Percentiles rank a stretch among this genome's conserved stretches.
Evolutionary conservation across 53 echinoderm and acorn worm genomes (phyloP).

Genomic region (Luidia sarsii): DNA sequence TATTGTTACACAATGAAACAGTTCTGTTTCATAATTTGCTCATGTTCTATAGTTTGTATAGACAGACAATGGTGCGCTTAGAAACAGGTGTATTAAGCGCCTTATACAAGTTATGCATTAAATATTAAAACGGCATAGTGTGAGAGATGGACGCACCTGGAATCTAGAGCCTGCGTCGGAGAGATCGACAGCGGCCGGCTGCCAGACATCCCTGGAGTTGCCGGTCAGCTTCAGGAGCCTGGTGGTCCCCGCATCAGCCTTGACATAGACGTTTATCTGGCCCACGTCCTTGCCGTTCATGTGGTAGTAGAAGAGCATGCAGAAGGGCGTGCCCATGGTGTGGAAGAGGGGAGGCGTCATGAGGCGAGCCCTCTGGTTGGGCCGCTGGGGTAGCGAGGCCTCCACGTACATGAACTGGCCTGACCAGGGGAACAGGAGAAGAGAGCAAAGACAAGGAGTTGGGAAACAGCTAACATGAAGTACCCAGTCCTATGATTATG

Average conservation of each 20-base stretch:
- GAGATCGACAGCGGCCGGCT: constrained; percentile 52
- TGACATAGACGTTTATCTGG: constrained; percentile 43
- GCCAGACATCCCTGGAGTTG: constrained; percentile 57
- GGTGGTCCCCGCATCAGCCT: not conserved
- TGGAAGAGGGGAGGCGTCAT: constrained; percentile 56
- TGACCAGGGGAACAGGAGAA: too few relatives aligned
- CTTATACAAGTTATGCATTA: too few relatives aligned
- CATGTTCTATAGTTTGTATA: too few relatives aligned
- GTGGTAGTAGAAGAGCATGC: constrained; percentile 86
- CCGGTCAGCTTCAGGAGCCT: constrained; percentile 62
- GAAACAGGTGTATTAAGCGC: too few relatives aligned
- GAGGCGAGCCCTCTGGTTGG: constrained; percentile 61
- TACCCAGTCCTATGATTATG: not conserved
- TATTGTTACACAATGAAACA: too few relatives aligned
- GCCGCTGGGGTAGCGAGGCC: constrained; percentile 79
- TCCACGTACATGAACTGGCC: constrained; percentile 88
- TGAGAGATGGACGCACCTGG: constrained; percentile 56
- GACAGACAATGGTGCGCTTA: too few relatives aligned
- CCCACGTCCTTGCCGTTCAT: constrained; percentile 82
- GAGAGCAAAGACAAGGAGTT: not conserved
- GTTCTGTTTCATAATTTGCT: too few relatives aligned
- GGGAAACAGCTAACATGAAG: not conserved
- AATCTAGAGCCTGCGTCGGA: constrained; percentile 25
- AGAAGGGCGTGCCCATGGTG: constrained; percentile 43
- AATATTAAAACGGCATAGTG: too few relatives aligned